Percentiles rank a stretch among this genome's conserved stretches.
Conservation (phyloP, 92 coral and sea anemone species). For the Palythoa heliodiscus region DNA sequence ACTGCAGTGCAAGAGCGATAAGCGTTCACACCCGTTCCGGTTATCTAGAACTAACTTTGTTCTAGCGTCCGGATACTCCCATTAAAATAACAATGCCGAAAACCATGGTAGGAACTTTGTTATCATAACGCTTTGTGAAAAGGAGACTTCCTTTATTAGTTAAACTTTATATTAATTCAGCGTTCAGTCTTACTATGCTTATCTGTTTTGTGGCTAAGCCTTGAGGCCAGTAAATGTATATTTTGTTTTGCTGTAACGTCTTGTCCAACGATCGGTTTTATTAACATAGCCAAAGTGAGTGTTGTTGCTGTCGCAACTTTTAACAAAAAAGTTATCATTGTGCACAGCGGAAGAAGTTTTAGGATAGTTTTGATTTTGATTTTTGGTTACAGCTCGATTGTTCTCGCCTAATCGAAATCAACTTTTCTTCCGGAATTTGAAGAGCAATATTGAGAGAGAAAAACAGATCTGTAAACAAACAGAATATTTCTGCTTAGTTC, state of each 20-base stretch:
- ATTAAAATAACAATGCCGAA: constrained; percentile 1
- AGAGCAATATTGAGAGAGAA: not conserved
- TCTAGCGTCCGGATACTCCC: constrained; percentile 4
- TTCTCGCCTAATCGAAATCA: not conserved
- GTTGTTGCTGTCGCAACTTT: not conserved
- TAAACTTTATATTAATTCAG: constrained; percentile 4
- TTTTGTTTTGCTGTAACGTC: not conserved
- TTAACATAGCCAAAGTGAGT: not conserved
- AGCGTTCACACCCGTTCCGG: constrained; percentile 3
- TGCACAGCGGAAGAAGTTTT: not conserved
- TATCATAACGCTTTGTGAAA: not conserved
- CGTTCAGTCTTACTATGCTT: not conserved
- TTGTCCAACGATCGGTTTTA: not conserved
- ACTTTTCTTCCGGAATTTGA: not conserved
- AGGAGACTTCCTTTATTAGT: not conserved
- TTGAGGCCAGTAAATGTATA: not conserved
- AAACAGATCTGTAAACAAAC: constrained; percentile 12
- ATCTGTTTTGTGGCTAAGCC: not conserved
- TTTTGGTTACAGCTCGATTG: not conserved
- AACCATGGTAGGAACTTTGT: constrained; percentile 20
- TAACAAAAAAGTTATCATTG: not conserved
- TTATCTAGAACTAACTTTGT: constrained; percentile 5
- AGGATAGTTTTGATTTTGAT: not conserved
- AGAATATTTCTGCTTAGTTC: not conserved
- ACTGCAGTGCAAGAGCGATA: not conserved